phyloP scores from a whole-genome alignment of 2,888 invertebrate genomes.

The Pristionchus exspectatus region DNA sequence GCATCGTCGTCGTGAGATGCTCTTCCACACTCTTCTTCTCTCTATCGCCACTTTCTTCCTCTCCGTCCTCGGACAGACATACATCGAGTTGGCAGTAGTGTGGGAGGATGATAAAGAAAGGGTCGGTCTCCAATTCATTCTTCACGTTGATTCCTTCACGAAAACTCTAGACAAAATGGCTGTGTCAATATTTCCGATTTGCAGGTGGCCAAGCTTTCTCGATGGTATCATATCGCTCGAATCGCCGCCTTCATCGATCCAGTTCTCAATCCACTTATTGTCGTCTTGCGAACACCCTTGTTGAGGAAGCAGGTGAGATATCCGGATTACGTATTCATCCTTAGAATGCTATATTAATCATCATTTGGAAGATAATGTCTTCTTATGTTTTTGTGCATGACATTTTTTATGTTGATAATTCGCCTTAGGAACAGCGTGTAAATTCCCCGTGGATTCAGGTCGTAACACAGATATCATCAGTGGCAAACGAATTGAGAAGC shows the following conservation, averaged over 20 bases:
- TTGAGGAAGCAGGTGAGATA: conserved; percentile 69
- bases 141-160: not conserved
- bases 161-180: not conserved
- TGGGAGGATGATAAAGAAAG: conserved; percentile 75
- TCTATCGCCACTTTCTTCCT: conserved; percentile 71
- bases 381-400: too few relatives aligned
- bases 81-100: conserved; percentile 77
- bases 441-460: conserved; percentile 8
- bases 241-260: conserved; percentile 76
- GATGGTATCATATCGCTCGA: conserved; percentile 69
- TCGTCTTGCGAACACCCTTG: conserved; percentile 74
- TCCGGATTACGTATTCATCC: not conserved
- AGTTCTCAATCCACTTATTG: conserved; percentile 76
- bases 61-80: conserved; percentile 71
- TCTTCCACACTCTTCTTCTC: conserved; percentile 76
- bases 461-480: not conserved
- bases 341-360: not conserved
- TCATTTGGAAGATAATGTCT: not conserved
- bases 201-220: conserved; percentile 51
- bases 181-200: not conserved
- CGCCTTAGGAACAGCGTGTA: not conserved
- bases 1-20: conserved; percentile 74
- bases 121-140: conserved; percentile 33
- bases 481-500: conserved; percentile 26
- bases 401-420: not conserved